These are phyloP conservation scores for Sturnira hondurensis DNA, from an alignment of 2,113 vertebrate genomes.

Conservation along the genomic window DNA sequence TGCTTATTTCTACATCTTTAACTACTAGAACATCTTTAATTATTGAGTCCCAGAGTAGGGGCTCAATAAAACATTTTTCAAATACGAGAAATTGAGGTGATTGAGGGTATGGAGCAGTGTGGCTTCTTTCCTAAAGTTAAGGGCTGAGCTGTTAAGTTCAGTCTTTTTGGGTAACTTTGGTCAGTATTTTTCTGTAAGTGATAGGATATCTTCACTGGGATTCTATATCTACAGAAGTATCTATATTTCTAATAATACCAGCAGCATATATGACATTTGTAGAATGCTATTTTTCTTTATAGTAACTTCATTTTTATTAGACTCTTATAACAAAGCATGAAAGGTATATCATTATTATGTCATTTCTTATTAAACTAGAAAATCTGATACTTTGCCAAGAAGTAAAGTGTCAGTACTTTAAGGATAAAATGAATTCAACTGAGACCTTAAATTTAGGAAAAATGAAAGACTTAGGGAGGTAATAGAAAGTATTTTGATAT, in stretches of 20 bases:
- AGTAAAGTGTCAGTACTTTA: not conserved
- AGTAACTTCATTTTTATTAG: not conserved
- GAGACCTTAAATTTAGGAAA: not conserved
- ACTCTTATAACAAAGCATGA: not conserved
- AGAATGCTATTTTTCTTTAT: not conserved
- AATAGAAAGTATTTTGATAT: not conserved
- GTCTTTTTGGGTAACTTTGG: not conserved
- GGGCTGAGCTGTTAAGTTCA: not conserved
- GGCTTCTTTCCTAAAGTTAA: not conserved
- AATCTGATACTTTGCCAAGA: not conserved
- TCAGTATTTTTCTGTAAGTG: not conserved
- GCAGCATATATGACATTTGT: not conserved
- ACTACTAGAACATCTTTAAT: not conserved
- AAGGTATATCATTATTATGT: not conserved
- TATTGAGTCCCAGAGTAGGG: not conserved
- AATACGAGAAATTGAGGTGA: not conserved
- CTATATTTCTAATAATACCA: not conserved
- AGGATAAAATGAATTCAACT: not conserved
- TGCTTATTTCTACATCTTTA: not conserved
- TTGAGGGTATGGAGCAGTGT: not conserved
- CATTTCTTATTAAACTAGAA: not conserved
- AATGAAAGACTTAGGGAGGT: not conserved
- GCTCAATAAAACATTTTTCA: not conserved
- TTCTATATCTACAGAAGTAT: not conserved
- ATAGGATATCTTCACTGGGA: not conserved